phyloP scores from a whole-genome alignment of 2,797 vertebrate genomes.

The Typhlichthys subterraneus region DNA sequence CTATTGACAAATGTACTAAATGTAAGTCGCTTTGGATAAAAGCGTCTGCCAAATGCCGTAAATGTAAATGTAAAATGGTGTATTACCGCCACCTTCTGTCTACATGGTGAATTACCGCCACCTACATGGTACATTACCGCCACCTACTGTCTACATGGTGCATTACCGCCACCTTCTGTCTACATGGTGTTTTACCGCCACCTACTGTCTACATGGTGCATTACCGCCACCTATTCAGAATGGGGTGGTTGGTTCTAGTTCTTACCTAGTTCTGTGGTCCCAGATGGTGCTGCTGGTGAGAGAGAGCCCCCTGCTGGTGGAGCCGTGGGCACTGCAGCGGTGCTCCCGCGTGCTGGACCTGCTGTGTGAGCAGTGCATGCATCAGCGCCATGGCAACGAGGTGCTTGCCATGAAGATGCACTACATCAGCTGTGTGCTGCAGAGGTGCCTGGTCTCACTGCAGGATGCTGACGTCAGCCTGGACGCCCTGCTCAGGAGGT shows the following conservation, averaged over 20 bases:
- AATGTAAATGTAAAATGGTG: too few species aligned
- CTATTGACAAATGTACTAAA: too few species aligned
- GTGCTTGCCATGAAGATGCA: slow-evolving; percentile 93
- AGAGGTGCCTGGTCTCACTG: slow-evolving; percentile 82
- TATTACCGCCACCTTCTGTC: too few species aligned
- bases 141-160: too few species aligned
- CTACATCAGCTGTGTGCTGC: slow-evolving; percentile 89
- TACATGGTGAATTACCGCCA: too few species aligned
- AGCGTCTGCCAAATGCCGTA: too few species aligned
- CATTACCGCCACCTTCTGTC: too few species aligned
- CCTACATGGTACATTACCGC: too few species aligned
- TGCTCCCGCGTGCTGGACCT: slow-evolving; percentile 88
- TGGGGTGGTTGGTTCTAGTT: background rate
- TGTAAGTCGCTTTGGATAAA: too few species aligned
- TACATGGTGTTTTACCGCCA: too few species aligned
- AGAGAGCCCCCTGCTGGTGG: slow-evolving; percentile 86
- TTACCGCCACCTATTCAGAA: too few species aligned
- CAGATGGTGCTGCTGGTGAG: slow-evolving; percentile 89
- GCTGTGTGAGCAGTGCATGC: slow-evolving; percentile 89
- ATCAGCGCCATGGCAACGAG: slow-evolving; percentile 89
- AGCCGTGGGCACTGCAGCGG: slow-evolving; percentile 83
- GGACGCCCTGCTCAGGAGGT: slow-evolving; percentile 85
- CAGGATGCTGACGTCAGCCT: slow-evolving; percentile 85
- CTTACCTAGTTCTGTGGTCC: slow-evolving; percentile 5
- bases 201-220: too few species aligned